Percentiles rank a stretch among this genome's conserved stretches.
These are phyloP conservation scores for Zygothrica quintamaculata DNA, from an alignment of 2,888 invertebrate species.

Conservation along the genomic window DNA sequence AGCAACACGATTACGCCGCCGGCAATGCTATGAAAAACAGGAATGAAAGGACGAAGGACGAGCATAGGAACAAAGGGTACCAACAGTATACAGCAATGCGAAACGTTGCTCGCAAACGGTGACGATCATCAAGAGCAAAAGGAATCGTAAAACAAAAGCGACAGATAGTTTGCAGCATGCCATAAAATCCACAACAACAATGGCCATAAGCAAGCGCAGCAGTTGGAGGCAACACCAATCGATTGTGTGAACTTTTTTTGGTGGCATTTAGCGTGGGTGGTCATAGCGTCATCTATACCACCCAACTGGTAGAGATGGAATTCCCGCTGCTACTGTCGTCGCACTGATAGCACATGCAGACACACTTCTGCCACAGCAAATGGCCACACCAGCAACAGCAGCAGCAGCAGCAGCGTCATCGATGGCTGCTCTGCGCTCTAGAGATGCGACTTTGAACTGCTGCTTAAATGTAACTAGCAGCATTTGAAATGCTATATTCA, in stretches of 20 bases:
- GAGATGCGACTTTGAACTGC: conserved; percentile 37
- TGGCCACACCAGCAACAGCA: conserved; percentile 18
- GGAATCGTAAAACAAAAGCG: conserved; percentile 79
- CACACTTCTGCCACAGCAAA: conserved; percentile 24
- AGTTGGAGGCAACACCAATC: conserved; percentile 61
- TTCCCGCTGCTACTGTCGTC: conserved; percentile 49
- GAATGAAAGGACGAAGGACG: conserved; percentile 3
- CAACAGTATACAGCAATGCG: conserved; percentile 33
- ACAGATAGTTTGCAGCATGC: conserved; percentile 74
- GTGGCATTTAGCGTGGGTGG: conserved; percentile 61
- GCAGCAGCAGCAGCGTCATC: conserved; percentile 54
- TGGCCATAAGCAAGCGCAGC: conserved; percentile 1
- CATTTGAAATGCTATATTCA: too few species aligned
- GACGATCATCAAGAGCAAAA: conserved; percentile 76
- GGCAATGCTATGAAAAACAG: conserved; percentile 38
- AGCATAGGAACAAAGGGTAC: conserved; percentile 21
- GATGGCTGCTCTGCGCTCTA: conserved; percentile 30
- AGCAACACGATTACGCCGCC: conserved; percentile 71
- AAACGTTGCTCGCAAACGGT: conserved; percentile 47
- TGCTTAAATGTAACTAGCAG: conserved; percentile 9
- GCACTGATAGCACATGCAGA: conserved; percentile 51
- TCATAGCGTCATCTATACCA: conserved; percentile 6
- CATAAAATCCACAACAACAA: conserved; percentile 58
- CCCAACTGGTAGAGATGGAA: conserved; percentile 23
- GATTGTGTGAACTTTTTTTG: conserved; percentile 69